Evolutionary conservation across 1,140 invertebrate genomes (phyloP).

Genomic region (Sminthurides bifidus): DNA sequence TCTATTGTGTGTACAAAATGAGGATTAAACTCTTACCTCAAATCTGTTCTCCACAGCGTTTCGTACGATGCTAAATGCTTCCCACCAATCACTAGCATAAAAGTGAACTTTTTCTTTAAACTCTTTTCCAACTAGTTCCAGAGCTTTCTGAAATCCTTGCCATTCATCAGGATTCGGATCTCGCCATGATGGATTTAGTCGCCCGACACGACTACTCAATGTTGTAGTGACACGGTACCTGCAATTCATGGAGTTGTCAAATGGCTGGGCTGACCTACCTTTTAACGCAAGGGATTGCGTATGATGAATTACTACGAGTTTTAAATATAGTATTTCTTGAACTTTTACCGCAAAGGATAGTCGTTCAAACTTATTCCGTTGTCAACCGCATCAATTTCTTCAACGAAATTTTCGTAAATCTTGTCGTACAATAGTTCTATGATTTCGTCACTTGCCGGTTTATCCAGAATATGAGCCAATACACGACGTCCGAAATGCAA

Average conservation of each 20-base stretch:
- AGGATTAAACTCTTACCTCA: slow-evolving; percentile 38
- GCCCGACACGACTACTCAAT: slow-evolving; percentile 58
- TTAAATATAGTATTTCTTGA: neutral
- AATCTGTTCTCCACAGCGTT: slow-evolving; percentile 56
- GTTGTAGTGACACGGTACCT: slow-evolving; percentile 68
- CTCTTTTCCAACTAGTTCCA: slow-evolving; percentile 65
- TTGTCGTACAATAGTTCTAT: slow-evolving; percentile 57
- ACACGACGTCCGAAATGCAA: slow-evolving; percentile 77
- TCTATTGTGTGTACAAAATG: neutral
- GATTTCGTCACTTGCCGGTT: slow-evolving; percentile 38
- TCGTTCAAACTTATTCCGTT: slow-evolving; percentile 44
- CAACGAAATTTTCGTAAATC: slow-evolving; percentile 79
- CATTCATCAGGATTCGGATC: slow-evolving; percentile 41
- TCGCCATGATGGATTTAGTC: slow-evolving; percentile 84
- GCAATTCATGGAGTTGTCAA: slow-evolving; percentile 27
- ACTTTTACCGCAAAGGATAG: slow-evolving; percentile 16
- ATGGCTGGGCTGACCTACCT: too few relatives aligned
- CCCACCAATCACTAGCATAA: slow-evolving; percentile 59
- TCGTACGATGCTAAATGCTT: slow-evolving; percentile 44
- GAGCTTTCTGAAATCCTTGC: slow-evolving; percentile 54
- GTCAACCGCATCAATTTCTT: slow-evolving; percentile 93
- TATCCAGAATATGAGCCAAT: slow-evolving; percentile 46
- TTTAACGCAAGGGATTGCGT: too few relatives aligned
- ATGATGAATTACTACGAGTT: too few relatives aligned
- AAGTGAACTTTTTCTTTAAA: slow-evolving; percentile 62